These are phyloP conservation scores for Sphaerophoria rueppellii DNA, from an alignment of 2,888 invertebrate genomes.

Conservation along the genomic window DNA sequence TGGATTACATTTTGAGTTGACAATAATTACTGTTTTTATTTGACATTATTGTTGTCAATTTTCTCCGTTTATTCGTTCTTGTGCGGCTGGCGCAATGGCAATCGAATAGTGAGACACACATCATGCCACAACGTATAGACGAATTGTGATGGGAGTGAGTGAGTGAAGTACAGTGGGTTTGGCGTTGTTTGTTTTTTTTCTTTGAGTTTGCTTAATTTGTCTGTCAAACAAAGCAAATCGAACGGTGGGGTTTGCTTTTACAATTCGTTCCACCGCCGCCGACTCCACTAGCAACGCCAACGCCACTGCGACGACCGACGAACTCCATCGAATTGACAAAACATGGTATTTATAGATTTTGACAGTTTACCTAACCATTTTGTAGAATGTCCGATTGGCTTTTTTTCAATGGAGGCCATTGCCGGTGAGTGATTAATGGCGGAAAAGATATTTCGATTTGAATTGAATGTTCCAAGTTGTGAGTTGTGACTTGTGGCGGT, in stretches of 20 bases:
- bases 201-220: conserved; percentile 47
- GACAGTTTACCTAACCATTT: conserved; percentile 74
- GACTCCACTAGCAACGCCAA: neutral
- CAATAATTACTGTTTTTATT: conserved; percentile 74
- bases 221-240: conserved; percentile 29
- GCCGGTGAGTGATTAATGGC: conserved; percentile 71
- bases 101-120: conserved; percentile 42
- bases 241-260: conserved; percentile 16
- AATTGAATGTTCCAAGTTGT: neutral
- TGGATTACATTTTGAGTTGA: conserved; percentile 71
- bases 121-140: conserved; percentile 15
- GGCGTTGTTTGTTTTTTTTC: conserved; percentile 16
- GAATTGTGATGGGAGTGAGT: conserved; percentile 11
- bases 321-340: conserved; percentile 21
- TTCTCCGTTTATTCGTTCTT: conserved; percentile 62
- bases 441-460: conserved; percentile 67
- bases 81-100: neutral
- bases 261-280: conserved; percentile 5
- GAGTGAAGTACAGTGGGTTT: conserved; percentile 55
- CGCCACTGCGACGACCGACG: neutral
- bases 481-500: too few relatives aligned
- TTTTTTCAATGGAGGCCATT: conserved; percentile 60
- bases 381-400: conserved; percentile 71
- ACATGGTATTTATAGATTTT: conserved; percentile 68
- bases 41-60: conserved; percentile 74